Evolutionary conservation across 2,797 vertebrate genomes (phyloP), one percentile per base, ranked within the genome.

Genomic region (Halcyon badia): DNA sequence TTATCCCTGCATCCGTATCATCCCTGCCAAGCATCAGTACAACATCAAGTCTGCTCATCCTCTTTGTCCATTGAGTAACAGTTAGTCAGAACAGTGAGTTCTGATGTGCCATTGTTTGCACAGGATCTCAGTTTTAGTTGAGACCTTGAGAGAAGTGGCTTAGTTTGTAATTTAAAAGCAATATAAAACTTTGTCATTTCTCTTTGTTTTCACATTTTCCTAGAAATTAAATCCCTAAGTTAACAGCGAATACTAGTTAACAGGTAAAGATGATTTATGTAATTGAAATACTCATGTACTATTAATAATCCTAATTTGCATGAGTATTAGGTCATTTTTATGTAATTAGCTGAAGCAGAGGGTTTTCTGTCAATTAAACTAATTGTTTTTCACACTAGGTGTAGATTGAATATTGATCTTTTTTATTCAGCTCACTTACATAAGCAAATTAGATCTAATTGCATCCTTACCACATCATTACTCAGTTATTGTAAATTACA

Each of bases 401-500:
- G 96, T 97, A 97, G 97, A 97, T 95, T 97, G 98, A 97, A 97
- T 98, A 98, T 98, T 97, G 98, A 98, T 98, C 96, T 96, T 96
- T 91, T 78, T 94, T 95, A 97, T 97, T 97, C 97, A 98, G 95
- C 97, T 98, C 97, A 97, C 97, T 98, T 98, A 94, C 97, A 98
- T 97, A 98, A 97, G 97, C 97, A 98, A 98, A 98, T 98, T 97
- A 97, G 90, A 96, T 90, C 90, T 98, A 98, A 98, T 98, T 98
- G 95, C 95, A 87, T 95, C 89, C 96, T 97, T 95, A 97, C 90
- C 87, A 93, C 95, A 97, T 97, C 97, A 96, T 97, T 97, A 97
- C 90, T 95, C 97, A 92, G 87, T 97, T 97, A 97, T 89, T 94
- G 85, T 90, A 97, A 97, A 96, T 97, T 97, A 96, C 46, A 94